phyloP scores from a whole-genome alignment of 2,888 invertebrate genomes.

The Odontocerum albicorne region DNA sequence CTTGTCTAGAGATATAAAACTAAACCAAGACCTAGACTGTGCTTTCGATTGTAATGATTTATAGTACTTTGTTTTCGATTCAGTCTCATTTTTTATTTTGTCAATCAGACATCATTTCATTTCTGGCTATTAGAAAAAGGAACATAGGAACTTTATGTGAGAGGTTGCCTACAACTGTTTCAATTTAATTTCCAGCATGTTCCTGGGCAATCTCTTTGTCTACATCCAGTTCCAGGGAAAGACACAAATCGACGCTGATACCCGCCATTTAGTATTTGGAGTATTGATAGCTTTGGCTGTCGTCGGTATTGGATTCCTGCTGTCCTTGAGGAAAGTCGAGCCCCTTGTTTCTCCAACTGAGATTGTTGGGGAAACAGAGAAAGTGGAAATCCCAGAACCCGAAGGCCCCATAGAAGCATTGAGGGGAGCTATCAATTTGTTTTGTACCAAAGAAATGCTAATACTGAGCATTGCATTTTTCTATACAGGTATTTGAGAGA shows the following conservation, averaged over 20 bases:
- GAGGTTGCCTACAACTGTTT: no score
- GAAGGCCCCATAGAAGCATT: conserved; percentile 70
- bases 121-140: no score
- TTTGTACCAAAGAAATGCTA: conserved; percentile 82
- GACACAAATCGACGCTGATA: conserved; percentile 68
- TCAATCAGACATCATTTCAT: no score
- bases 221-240: conserved; percentile 87
- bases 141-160: no score
- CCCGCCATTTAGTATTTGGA: conserved; percentile 78
- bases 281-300: conserved; percentile 74
- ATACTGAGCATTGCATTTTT: conserved; percentile 83
- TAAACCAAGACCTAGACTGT: no score
- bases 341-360: conserved; percentile 40
- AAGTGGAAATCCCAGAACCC: conserved; percentile 41
- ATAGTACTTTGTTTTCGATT: no score
- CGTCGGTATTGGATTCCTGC: conserved; percentile 69
- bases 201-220: conserved; percentile 94
- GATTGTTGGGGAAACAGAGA: conserved; percentile 31
- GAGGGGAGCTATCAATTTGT: conserved; percentile 72
- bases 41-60: no score
- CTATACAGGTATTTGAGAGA: conserved; percentile 93
- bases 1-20: no score
- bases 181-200: conserved; percentile 68
- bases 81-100: no score
- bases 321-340: conserved; percentile 63